These are phyloP conservation scores for Cydia amplana DNA, from an alignment of 1,140 invertebrate genomes.

Conservation along the genomic window DNA sequence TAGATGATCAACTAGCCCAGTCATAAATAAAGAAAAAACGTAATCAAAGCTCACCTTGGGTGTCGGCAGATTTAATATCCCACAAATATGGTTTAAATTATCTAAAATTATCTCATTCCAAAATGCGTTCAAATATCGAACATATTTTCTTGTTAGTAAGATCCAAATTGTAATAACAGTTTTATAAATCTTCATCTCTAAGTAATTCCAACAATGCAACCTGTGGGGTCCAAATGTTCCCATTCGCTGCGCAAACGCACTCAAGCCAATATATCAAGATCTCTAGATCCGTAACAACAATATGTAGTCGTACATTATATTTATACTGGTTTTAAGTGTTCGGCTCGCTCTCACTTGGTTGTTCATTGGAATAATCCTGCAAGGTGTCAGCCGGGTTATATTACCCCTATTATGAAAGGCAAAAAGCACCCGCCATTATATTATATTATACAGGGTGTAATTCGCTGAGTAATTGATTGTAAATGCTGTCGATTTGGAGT, in stretches of 20 bases:
- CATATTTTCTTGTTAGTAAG: neutral
- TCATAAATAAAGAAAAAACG: slow-evolving; percentile 17
- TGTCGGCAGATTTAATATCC: slow-evolving; percentile 14
- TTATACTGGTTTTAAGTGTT: neutral
- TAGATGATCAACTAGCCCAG: neutral
- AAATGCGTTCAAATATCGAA: neutral
- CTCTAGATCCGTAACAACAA: neutral
- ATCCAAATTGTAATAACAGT: neutral
- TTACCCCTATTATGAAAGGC: slow-evolving; percentile 70
- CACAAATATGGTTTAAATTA: slow-evolving; percentile 15
- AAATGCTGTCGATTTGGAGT: slow-evolving; percentile 44
- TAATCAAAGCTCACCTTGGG: slow-evolving; percentile 6
- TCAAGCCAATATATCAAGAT: neutral
- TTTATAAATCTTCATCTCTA: slow-evolving; percentile 52
- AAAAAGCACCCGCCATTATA: slow-evolving; percentile 67
- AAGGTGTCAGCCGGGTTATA: slow-evolving; percentile 73
- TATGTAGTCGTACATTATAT: neutral
- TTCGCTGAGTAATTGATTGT: slow-evolving; percentile 76
- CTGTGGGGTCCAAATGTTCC: slow-evolving; percentile 31
- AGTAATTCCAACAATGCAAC: slow-evolving; percentile 53
- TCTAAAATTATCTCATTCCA: slow-evolving; percentile 2
- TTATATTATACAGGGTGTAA: slow-evolving; percentile 51
- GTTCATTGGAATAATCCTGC: slow-evolving; percentile 41
- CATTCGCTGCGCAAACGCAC: neutral
- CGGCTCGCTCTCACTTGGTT: neutral